Percentiles rank a stretch among this genome's conserved stretches.
Evolutionary conservation across 2,888 invertebrate species (phyloP).

Genomic region (Ferrisia virgata): DNA sequence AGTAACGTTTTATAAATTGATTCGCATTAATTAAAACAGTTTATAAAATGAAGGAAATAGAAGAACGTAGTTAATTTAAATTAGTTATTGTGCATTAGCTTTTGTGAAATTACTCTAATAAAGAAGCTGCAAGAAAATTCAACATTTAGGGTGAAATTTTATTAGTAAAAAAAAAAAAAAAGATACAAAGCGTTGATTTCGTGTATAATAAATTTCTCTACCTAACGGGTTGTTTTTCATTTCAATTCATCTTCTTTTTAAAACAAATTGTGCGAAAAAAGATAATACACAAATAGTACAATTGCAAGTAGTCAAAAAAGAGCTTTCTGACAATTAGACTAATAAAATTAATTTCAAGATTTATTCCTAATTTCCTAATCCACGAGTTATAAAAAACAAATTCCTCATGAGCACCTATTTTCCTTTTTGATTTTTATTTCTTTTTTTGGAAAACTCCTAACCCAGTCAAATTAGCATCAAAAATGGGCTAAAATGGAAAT

Average conservation of each 20-base stretch:
- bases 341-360: too few relatives aligned
- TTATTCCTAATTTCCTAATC: too few relatives aligned
- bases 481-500: too few relatives aligned
- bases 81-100: neutral
- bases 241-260: neutral
- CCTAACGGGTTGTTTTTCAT: neutral
- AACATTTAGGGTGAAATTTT: neutral
- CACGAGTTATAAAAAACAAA: too few relatives aligned
- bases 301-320: too few relatives aligned
- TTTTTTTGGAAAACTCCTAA: too few relatives aligned
- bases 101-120: neutral
- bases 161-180: neutral
- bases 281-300: too few relatives aligned
- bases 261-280: too few relatives aligned
- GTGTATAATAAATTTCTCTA: neutral
- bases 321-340: too few relatives aligned
- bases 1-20: neutral
- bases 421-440: too few relatives aligned
- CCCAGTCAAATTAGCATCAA: too few relatives aligned
- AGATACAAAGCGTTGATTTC: neutral
- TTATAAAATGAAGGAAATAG: neutral
- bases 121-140: neutral
- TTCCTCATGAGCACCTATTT: too few relatives aligned
- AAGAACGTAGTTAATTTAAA: neutral
- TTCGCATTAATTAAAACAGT: neutral